Percentiles rank a stretch among this genome's conserved stretches.
Evolutionary conservation across 2,113 vertebrate genomes (phyloP).

Genomic region (Leucosticte australis): DNA sequence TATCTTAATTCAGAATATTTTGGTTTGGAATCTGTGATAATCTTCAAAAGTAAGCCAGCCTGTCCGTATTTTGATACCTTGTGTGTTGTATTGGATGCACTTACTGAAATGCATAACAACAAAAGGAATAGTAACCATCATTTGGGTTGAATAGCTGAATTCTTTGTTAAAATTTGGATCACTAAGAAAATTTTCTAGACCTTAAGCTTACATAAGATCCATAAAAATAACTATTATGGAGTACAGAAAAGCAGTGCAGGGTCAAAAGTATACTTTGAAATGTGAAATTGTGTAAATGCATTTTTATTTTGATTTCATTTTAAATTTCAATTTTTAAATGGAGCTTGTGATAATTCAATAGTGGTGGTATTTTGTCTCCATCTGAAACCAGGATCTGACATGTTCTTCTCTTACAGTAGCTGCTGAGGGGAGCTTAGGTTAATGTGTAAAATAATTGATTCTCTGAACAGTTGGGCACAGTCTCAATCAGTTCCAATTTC

Average conservation of each 20-base stretch:
- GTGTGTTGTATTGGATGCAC: not conserved
- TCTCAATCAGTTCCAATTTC: constrained; percentile 23
- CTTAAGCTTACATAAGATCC: not conserved
- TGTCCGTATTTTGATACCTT: not conserved
- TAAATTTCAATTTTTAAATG: not conserved
- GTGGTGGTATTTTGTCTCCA: constrained; percentile 5
- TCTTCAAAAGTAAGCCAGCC: not conserved
- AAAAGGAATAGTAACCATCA: not conserved
- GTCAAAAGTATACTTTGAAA: not conserved
- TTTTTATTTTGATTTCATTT: constrained; percentile 22
- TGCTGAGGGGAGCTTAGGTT: constrained; percentile 42
- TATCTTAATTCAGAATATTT: not conserved
- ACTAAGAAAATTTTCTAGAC: not conserved
- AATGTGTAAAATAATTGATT: constrained; percentile 40
- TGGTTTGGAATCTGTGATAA: not conserved
- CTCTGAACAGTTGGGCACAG: constrained; percentile 17
- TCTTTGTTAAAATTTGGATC: not conserved
- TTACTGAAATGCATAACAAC: not conserved
- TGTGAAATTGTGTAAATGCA: not conserved
- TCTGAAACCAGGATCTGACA: constrained; percentile 8
- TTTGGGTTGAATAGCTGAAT: not conserved
- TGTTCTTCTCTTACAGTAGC: not conserved
- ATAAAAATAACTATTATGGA: not conserved
- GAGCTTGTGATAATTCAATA: constrained; percentile 18
- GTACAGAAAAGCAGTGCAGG: not conserved